Evolutionary conservation across 2,888 invertebrate genomes (phyloP).

Genomic region (Chromoteleia sp.): DNA sequence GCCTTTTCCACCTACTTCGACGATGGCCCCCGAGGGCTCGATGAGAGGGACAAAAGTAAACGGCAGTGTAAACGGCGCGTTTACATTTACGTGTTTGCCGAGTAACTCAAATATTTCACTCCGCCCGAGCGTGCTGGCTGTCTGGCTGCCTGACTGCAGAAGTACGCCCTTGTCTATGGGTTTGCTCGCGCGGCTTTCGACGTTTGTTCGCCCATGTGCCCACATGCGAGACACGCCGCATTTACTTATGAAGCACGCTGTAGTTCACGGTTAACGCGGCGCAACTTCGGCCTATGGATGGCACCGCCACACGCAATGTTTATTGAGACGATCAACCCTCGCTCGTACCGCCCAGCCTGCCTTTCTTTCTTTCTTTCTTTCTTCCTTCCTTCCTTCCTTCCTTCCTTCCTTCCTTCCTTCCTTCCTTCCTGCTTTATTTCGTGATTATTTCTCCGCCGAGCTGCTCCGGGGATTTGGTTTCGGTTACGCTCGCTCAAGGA

Average conservation of each 20-base stretch:
- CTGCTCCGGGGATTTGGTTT: constrained; percentile 9
- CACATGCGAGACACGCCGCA: constrained; percentile 62
- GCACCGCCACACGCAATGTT: constrained; percentile 79
- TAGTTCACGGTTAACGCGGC: constrained; percentile 45
- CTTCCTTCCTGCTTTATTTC: constrained; percentile 58
- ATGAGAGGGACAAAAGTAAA: constrained; percentile 82
- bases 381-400: constrained; percentile 23
- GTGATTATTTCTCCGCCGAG: constrained; percentile 26
- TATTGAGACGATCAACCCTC: constrained; percentile 71
- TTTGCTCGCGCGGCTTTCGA: constrained; percentile 64
- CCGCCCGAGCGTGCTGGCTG: constrained; percentile 74
- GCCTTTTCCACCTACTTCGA: constrained; percentile 69
- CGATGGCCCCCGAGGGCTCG: constrained; percentile 73
- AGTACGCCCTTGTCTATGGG: constrained; percentile 45
- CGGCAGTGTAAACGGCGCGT: constrained; percentile 83
- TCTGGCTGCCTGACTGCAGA: constrained; percentile 57
- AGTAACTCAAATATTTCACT: constrained; percentile 84
- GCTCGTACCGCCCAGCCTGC: constrained; percentile 28
- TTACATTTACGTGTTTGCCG: constrained; percentile 84
- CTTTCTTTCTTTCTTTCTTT: constrained; percentile 36
- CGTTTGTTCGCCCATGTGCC: constrained; percentile 54
- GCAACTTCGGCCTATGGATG: constrained; percentile 67
- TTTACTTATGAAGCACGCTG: constrained; percentile 42
- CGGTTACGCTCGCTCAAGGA: constrained; percentile 4
- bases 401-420: constrained; percentile 25